These are phyloP conservation scores for Acrobasis consociella DNA, from an alignment of 2,888 invertebrate species.

Conservation along the genomic window DNA sequence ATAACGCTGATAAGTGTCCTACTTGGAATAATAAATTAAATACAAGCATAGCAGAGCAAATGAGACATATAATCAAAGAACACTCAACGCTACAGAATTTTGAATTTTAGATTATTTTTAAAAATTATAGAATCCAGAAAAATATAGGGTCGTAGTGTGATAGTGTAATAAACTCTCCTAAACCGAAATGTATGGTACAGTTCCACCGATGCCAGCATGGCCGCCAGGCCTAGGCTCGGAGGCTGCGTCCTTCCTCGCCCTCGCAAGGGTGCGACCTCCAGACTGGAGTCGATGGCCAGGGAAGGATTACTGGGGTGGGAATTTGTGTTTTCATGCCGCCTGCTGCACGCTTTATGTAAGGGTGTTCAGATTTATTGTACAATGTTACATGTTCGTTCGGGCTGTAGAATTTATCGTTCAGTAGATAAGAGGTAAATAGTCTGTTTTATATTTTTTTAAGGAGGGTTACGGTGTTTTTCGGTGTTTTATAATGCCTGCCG, in stretches of 20 bases:
- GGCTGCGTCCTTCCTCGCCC: conserved; percentile 15
- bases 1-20: too few species aligned
- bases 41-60: too few species aligned
- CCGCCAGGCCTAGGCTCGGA: not conserved
- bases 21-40: too few species aligned
- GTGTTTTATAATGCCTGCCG: too few species aligned
- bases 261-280: conserved; percentile 13
- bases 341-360: not conserved
- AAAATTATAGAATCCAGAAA: too few species aligned
- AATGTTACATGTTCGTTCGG: not conserved
- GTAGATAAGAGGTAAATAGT: not conserved
- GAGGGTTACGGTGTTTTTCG: too few species aligned
- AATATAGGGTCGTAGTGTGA: too few species aligned
- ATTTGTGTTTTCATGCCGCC: conserved; percentile 7
- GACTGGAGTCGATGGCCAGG: conserved; percentile 6
- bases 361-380: not conserved
- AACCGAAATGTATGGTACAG: not conserved
- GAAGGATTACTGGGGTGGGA: conserved; percentile 1
- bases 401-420: not conserved
- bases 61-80: too few species aligned
- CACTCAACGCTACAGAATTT: too few species aligned
- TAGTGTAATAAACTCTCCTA: too few species aligned
- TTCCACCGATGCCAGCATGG: not conserved
- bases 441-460: too few species aligned
- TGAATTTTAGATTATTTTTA: too few species aligned